Evolutionary conservation across 2,797 vertebrate species (phyloP).

Genomic region (Gallinago solitaria): DNA sequence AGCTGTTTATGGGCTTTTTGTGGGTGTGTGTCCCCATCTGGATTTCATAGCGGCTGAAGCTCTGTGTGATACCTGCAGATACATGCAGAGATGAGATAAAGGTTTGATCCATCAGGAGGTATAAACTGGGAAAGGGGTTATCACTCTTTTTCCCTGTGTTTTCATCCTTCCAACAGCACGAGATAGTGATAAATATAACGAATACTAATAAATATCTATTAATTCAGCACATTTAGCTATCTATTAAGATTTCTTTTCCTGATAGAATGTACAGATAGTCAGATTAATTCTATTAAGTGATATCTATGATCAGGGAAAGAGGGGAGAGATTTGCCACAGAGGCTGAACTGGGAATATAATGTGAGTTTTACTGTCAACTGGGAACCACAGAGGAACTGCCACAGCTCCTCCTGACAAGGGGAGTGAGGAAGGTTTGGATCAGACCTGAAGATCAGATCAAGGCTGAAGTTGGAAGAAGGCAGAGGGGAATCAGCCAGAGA

Average conservation of each 20-base stretch:
- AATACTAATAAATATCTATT: background rate
- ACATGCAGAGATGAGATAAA: accelerated
- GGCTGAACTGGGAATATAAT: background rate
- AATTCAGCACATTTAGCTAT: background rate
- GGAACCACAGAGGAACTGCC: background rate
- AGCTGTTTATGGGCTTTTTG: background rate
- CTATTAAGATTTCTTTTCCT: background rate
- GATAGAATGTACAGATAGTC: background rate
- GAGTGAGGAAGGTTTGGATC: background rate
- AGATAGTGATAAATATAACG: background rate
- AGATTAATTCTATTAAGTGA: background rate
- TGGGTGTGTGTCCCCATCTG: background rate
- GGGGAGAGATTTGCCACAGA: background rate
- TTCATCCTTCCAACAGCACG: background rate
- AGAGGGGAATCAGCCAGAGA: background rate
- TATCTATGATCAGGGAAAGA: background rate
- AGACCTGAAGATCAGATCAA: background rate
- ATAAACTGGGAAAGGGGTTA: background rate
- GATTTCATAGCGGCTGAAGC: background rate
- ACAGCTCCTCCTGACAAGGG: too few species aligned
- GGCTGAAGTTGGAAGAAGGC: background rate
- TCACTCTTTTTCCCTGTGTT: background rate
- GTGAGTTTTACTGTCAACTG: background rate
- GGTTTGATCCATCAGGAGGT: accelerated
- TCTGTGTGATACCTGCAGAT: background rate